phyloP scores from a whole-genome alignment of 2,797 vertebrate genomes.

The Anguilla megastoma region DNA sequence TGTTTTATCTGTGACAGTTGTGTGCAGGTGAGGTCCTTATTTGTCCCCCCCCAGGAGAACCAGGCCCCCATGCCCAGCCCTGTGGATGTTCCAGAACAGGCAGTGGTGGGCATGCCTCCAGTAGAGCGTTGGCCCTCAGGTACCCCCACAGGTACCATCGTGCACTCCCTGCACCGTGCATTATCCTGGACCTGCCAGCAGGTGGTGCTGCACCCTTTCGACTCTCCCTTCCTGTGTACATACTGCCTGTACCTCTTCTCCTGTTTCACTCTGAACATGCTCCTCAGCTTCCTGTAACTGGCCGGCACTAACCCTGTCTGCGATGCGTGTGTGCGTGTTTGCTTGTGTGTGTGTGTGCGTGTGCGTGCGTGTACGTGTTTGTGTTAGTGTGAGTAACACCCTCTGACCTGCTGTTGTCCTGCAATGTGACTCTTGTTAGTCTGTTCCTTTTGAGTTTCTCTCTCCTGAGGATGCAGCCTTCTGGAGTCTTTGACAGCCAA shows the following conservation, averaged over 20 bases:
- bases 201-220: constrained; percentile 84
- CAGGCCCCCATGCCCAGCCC: constrained; percentile 68
- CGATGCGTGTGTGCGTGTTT: background rate
- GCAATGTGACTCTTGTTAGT: constrained; percentile 8
- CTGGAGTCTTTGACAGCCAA: constrained; percentile 18
- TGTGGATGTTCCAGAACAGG: constrained; percentile 74
- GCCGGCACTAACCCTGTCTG: constrained; percentile 44
- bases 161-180: constrained; percentile 74
- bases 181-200: constrained; percentile 86
- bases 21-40: background rate
- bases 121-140: constrained; percentile 87
- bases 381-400: constrained; percentile 47
- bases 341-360: constrained; percentile 22
- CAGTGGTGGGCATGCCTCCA: constrained; percentile 58
- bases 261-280: constrained; percentile 74
- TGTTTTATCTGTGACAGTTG: background rate
- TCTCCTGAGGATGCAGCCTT: constrained; percentile 55
- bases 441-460: constrained; percentile 40
- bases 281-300: constrained; percentile 74
- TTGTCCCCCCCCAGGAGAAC: constrained; percentile 71
- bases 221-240: constrained; percentile 87
- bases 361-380: constrained; percentile 45
- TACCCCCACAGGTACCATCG: constrained; percentile 81
- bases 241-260: constrained; percentile 78
- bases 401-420: constrained; percentile 32